Evolutionary conservation across 2,888 invertebrate genomes (phyloP), one percentile per base, ranked within the genome.

Genomic region (Thecocarcelia acutangulata): DNA sequence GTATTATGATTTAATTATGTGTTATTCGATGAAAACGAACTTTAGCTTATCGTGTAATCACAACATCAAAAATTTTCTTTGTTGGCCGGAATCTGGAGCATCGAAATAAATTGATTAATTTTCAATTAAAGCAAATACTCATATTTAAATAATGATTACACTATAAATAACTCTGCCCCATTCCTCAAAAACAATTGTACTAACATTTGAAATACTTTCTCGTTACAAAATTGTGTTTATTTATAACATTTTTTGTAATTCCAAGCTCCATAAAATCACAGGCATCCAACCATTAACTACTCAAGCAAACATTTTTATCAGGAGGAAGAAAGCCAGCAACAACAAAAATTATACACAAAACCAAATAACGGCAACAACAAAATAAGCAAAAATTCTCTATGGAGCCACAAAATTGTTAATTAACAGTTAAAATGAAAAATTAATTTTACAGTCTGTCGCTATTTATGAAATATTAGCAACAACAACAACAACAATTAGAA

Each of bases 401-500:
- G 54, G 82, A 59, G 48, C 66, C 78, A 82, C 81, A 78, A 76
- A 81, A 79, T 84, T 84, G 84, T 84, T 84, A 85, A 87, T 85
- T 84, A 85, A 83, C 84, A 85, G 86, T 84, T 83, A 82, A 86
- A 85, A 86, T 84, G 73, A 84, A 84, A 87, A 86, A 84, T 85
- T 83, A 83, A 77, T 84, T 33, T 84, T 85, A 85, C 84, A 83
- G 85, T 86, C 86, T 87, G 83, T 86, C 85, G 85, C 83, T 86
- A 85, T 86, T 84, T 86, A 84, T 83, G 85, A 86, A 86, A 70
- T 82, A 66, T 74, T 85, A 86, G 86, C 84, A 86, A 77, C 82
- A 86, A 84, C 85, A 83, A 85, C 11, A 86, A 42, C 5, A 75
- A 40, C 44, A 59, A n/a, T n/a, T n/a, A n/a, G n/a, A n/a, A 50